Evolutionary conservation across 2,888 invertebrate species (phyloP).

Genomic region (Watsonalla binaria): DNA sequence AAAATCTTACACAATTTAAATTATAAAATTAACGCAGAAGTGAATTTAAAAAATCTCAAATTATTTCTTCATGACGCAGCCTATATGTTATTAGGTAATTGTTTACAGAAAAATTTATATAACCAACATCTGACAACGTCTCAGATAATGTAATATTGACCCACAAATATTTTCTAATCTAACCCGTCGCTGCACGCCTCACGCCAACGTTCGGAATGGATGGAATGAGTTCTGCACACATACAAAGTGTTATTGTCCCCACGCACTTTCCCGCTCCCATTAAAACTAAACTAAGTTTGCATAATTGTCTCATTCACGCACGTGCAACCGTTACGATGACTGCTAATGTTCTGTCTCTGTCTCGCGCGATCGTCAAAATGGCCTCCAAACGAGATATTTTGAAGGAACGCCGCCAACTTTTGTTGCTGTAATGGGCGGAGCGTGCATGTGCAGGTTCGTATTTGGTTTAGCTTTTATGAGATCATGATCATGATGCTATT

Average conservation of each 20-base stretch:
- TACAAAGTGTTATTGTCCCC: constrained; percentile 37
- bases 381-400: constrained; percentile 79
- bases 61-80: too few relatives aligned
- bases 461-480: constrained; percentile 17
- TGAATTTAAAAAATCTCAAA: too few relatives aligned
- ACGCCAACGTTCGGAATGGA: background rate
- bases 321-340: constrained; percentile 46
- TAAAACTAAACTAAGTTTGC: constrained; percentile 75
- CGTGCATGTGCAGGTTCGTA: constrained; percentile 65
- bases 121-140: too few relatives aligned
- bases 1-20: too few relatives aligned
- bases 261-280: constrained; percentile 57
- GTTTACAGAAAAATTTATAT: too few relatives aligned
- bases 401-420: constrained; percentile 77
- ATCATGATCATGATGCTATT: too few relatives aligned
- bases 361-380: constrained; percentile 74
- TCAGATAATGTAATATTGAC: too few relatives aligned
- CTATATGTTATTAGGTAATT: too few relatives aligned
- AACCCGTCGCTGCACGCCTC: background rate
- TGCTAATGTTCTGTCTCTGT: constrained; percentile 51
- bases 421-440: constrained; percentile 79
- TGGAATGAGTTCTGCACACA: constrained; percentile 30
- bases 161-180: background rate
- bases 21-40: too few relatives aligned
- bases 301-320: constrained; percentile 77